A percentile compares a stretch with the other conserved stretches of the same genome.
Conservation (phyloP, 2,797 vertebrate species). For the Syngnathus rostellatus region DNA sequence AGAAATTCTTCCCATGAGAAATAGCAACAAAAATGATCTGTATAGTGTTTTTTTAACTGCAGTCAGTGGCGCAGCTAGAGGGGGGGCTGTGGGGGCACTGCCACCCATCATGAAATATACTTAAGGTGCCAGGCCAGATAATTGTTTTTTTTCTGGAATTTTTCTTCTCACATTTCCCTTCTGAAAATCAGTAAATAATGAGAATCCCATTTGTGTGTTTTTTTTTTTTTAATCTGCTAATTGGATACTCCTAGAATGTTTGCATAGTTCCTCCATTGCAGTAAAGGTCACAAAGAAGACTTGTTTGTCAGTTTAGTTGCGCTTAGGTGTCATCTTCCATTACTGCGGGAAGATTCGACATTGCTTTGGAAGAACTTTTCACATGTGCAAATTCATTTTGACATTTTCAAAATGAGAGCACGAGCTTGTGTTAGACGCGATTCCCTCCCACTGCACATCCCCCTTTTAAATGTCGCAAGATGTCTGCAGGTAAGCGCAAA, state of each 20-base stretch:
- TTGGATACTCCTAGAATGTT: constrained; percentile 58
- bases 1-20: not conserved
- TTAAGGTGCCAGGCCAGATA: too few relatives aligned
- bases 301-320: constrained; percentile 7
- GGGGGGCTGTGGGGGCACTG: too few relatives aligned
- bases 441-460: constrained; percentile 38
- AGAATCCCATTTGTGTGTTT: constrained; percentile 43
- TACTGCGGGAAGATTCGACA: not conserved
- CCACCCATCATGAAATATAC: too few relatives aligned
- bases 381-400: constrained; percentile 20
- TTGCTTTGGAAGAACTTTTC: not conserved
- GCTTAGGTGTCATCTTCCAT: not conserved
- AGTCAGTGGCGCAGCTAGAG: too few relatives aligned
- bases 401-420: constrained; percentile 44
- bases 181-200: constrained; percentile 18
- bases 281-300: constrained; percentile 18
- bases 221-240: constrained; percentile 39
- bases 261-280: constrained; percentile 38
- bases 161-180: too few relatives aligned
- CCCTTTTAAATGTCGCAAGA: constrained; percentile 48
- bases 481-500: constrained; percentile 37
- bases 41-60: too few relatives aligned
- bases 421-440: constrained; percentile 44
- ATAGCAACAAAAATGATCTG: too few relatives aligned
- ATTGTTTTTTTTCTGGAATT: too few relatives aligned